Base-by-base conservation (phyloP, 2,888 invertebrate species). In the Liodrosophila aerea region DNA sequence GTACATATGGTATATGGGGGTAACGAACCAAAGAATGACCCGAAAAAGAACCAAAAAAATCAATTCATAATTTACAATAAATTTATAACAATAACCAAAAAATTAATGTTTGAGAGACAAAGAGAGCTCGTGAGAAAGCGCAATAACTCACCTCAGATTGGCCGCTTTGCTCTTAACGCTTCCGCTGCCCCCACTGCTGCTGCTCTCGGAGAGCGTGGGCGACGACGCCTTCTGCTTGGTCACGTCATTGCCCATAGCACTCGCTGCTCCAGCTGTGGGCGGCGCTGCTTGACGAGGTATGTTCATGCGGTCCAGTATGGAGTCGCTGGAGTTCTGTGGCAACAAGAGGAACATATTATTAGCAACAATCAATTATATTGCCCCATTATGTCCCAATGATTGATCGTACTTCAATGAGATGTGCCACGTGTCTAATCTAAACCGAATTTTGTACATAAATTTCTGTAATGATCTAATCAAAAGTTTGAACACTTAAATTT, bases 241-340 rank as follows among this genome's bases (percentile, higher is more conserved):
- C 34, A 40, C 53, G 36, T 57, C 60, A 49, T 50, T 29, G 13
- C 29, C 50, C 33, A 12, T 43, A 34, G 29, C 53, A 9, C 5
- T 22, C n/a, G n/a, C n/a, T n/a, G n/a, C n/a, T 22, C 18, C 36
- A 50, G 58, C 51, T 44, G 82, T 64, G 27, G 85, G 50, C 59
- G 76, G 8, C 18, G 72, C 53, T 16, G 51, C 52, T 37, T 78
- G 57, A 52, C 81, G 83, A 54, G 73, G 65, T 65, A 81, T 83
- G 73, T 87, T 87, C 75, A 81, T 88, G 54, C 88, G 90, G 59
- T 90, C 89, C 76, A 92, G 90, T 56, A 92, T 91, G 0, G 93
- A 92, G 81, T 94, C 94, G 40, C 92, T 92, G 58, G 92, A 91
- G 87, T 92, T 93, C 92, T 93, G 90, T 3, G 52, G 39, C 51